Base-by-base conservation (phyloP, 2,888 invertebrate species). In the Venusia cambrica region DNA sequence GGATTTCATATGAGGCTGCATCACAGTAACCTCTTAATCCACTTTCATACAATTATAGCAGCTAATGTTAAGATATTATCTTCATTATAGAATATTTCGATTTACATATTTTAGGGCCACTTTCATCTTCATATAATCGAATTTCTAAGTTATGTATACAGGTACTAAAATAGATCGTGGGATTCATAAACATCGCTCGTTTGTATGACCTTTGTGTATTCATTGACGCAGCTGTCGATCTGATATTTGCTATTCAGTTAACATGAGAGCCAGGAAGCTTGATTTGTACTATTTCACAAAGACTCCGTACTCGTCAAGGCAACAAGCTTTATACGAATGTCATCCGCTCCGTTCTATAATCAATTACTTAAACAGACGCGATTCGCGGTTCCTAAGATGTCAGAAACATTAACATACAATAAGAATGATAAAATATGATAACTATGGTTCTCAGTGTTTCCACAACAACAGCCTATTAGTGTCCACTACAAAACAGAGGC, bases 241-340 rank as follows among this genome's bases (percentile, higher is more conserved):
- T 57, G 51, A 13, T 72, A 64, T 76, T 76, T 78, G 73, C 69
- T 67, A 56, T 62, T 57, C 56, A 68, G 52, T 77, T 77, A 79
- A 68, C 78, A 69, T 53, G 63, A 73, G 68, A 68, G 62, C 45
- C 69, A 78, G 81, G 84, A 83, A 81, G 73, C 57, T 46, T 42
- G 41, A 42, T 57, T 49, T 57, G 42, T 51, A 47, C 59, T 60
- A 59, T 62, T 67, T 69, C 61, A 68, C 58, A 65, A 70, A 69
- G 62, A 66, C 47, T n/a, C 46, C 49, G 48, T 62, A 59, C 46
- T 40, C 57, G 50, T 65, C 77, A 80, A 80, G 79, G 79, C 64
- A 54, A 72, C 51, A 51, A 46, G 46, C 57, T 60, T 64, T 64
- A 62, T 64, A n/a, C n/a, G n/a, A n/a, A 60, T 50, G 39, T 56